Conservation (phyloP, 2,888 invertebrate genomes). For the Acholoe squamosa region DNA sequence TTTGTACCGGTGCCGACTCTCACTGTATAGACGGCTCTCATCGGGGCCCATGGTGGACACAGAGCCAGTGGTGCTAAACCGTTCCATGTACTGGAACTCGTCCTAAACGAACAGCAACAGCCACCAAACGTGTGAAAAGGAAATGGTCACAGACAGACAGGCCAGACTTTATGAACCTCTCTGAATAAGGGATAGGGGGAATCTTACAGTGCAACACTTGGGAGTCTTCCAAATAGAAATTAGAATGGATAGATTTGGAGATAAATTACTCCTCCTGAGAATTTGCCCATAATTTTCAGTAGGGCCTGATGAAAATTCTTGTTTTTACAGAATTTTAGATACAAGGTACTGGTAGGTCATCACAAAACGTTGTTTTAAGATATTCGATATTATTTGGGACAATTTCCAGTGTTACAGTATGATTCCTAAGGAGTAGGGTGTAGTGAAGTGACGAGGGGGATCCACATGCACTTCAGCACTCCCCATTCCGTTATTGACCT, state of each 20-base stretch:
- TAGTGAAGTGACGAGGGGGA: not conserved
- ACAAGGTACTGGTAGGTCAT: too few relatives aligned
- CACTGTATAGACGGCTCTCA: conserved; percentile 34
- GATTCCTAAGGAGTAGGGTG: not conserved
- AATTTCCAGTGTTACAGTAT: not conserved
- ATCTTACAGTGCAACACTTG: not conserved
- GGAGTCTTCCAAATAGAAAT: too few relatives aligned
- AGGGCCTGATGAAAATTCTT: too few relatives aligned
- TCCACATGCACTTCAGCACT: conserved; percentile 29
- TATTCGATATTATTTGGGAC: not conserved
- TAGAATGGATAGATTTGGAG: too few relatives aligned
- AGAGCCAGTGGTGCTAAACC: conserved; percentile 59
- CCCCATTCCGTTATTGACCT: conserved; percentile 38
- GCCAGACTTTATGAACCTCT: not conserved
- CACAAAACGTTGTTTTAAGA: not conserved
- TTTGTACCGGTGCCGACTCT: not conserved
- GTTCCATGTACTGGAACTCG: conserved; percentile 60
- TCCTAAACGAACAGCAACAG: conserved; percentile 55
- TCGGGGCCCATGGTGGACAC: conserved; percentile 57
- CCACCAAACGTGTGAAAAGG: conserved; percentile 51
- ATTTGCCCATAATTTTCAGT: too few relatives aligned
- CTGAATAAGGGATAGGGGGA: not conserved
- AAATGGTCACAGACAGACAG: not conserved
- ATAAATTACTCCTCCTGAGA: too few relatives aligned
- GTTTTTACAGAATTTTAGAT: too few relatives aligned